A percentile compares a stretch with the other conserved stretches of the same genome.
Conservation (phyloP, 2,797 vertebrate species). For the Semotilus atromaculatus region DNA sequence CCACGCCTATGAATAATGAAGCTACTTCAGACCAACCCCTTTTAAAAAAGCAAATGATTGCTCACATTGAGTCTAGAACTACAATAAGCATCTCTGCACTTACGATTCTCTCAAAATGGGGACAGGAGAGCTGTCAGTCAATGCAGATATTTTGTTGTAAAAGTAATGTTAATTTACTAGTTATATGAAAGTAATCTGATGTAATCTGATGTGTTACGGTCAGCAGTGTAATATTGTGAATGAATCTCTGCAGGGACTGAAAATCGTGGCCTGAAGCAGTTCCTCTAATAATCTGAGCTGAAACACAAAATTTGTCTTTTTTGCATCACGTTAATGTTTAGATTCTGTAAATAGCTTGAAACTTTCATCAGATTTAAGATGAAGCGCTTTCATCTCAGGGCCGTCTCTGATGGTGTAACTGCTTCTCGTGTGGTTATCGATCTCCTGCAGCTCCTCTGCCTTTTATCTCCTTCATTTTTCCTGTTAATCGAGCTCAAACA, state of each 20-base stretch:
- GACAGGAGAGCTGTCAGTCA: too few relatives aligned
- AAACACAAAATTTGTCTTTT: background rate
- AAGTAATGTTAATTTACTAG: too few relatives aligned
- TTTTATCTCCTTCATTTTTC: background rate
- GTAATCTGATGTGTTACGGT: too few relatives aligned
- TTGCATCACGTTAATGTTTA: background rate
- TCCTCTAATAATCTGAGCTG: background rate
- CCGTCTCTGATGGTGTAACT: conserved; percentile 75
- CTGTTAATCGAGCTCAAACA: background rate
- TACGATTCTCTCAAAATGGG: too few relatives aligned
- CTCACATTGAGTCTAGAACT: too few relatives aligned
- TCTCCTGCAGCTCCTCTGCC: background rate
- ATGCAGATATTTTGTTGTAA: too few relatives aligned
- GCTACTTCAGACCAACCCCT: too few relatives aligned
- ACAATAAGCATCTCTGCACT: too few relatives aligned
- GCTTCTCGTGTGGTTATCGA: conserved; percentile 44
- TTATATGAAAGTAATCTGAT: too few relatives aligned
- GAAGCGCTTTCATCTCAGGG: conserved; percentile 68
- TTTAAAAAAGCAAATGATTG: too few relatives aligned
- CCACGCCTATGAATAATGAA: too few relatives aligned
- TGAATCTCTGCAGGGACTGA: background rate
- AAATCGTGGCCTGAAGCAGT: background rate
- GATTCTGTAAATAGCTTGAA: background rate
- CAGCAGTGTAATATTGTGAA: too few relatives aligned
- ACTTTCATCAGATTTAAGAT: background rate